A percentile compares a stretch with the other conserved stretches of the same genome.
phyloP scores from a whole-genome alignment of 2,797 vertebrate species.

The Neosalanx taihuensis region DNA sequence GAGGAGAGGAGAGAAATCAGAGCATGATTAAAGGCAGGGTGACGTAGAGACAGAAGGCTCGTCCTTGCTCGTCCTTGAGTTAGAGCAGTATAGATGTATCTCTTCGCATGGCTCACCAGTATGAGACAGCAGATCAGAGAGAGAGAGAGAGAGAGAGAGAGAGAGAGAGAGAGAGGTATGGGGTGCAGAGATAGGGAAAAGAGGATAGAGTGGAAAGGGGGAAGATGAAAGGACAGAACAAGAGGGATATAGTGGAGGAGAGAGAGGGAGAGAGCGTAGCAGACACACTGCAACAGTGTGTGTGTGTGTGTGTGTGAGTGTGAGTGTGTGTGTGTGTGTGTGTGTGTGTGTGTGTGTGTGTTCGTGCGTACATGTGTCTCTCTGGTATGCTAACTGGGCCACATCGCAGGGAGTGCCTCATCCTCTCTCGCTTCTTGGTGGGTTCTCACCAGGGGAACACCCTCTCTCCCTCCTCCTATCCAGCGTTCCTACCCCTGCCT shows the following conservation, averaged over 20 bases:
- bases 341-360: background rate
- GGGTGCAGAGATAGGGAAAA: too few relatives aligned
- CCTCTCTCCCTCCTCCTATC: background rate
- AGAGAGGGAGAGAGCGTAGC: slow-evolving; percentile 31
- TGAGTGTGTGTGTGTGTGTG: background rate
- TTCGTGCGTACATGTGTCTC: slow-evolving; percentile 5
- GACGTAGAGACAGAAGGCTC: background rate
- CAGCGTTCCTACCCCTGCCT: too few relatives aligned
- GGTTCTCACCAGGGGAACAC: slow-evolving; percentile 48
- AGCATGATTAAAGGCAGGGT: background rate
- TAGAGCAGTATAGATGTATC: slow-evolving; percentile 3
- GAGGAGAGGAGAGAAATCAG: background rate
- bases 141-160: slow-evolving; percentile 42
- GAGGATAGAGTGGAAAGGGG: too few relatives aligned
- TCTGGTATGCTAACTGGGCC: slow-evolving; percentile 42
- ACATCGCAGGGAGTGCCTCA: slow-evolving; percentile 36
- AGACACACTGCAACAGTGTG: slow-evolving; percentile 3
- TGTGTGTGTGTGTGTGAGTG: background rate
- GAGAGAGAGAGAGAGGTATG: slow-evolving; percentile 1
- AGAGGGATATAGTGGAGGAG: background rate
- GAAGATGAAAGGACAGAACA: background rate
- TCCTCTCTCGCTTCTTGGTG: slow-evolving; percentile 47
- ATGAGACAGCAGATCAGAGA: background rate
- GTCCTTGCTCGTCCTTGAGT: slow-evolving; percentile 6
- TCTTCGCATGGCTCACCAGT: too few relatives aligned